Evolutionary conservation across 2,888 invertebrate species (phyloP), one percentile per base, ranked within the genome.

Genomic region (Iphiclides podalirius): DNA sequence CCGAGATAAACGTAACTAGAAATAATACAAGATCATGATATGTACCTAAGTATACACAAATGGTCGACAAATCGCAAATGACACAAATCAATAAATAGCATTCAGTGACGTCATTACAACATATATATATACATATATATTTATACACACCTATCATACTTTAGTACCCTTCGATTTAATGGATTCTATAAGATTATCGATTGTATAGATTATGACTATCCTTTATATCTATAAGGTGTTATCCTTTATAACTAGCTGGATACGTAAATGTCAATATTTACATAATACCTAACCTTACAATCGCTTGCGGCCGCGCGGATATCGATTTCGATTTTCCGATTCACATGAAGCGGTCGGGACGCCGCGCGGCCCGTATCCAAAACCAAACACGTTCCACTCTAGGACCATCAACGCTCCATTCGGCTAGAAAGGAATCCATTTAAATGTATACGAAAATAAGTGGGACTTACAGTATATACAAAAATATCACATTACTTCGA

Each of bases 401-500:
- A 63, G 64, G 68, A 69, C 74, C 78, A 78, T 79, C 75, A 75
- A 78, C 75, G 77, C 75, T 77, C 75, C 80, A 70, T 77, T 79
- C 79, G 72, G 76, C 80, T 77, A 70, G 66, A 85, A 86, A 84
- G 74, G 72, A 86, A 83, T 78, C 82, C 80, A 82, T 86, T 86
- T 85, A 87, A 87, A 88, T 85, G 84, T 88, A 75, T 87, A 87
- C 76, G 88, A 88, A 88, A 88, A 88, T 87, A 87, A 88, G 77
- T 85, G 77, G 80, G 84, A 85, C 88, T 88, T 86, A 88, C 85
- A 86, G 82, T 86, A 87, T 88, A 85, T 88, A 88, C 88, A 88
- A 87, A 88, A 87, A 88, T 88, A 88, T 88, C 88, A 88, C 88
- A 88, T 84, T 84, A 87, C 83, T 85, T 87, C 85, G 87, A 88